Evolutionary conservation across 2,113 vertebrate genomes (phyloP), one percentile per base, ranked within the genome.

Genomic region (Amia ocellicauda): DNA sequence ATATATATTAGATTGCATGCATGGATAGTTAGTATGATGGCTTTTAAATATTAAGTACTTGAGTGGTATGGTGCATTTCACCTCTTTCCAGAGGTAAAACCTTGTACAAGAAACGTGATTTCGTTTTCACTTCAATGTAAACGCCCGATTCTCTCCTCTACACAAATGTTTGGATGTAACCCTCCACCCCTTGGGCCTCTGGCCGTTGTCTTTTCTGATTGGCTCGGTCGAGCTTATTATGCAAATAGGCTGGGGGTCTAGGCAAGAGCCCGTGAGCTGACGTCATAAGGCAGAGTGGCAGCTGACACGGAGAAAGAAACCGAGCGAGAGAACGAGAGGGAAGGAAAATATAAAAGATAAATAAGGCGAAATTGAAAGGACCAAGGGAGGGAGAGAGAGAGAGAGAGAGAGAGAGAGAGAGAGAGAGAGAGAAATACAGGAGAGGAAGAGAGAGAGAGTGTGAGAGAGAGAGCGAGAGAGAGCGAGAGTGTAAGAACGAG

Each of bases 81-180:
- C 31, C 3, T 36, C 11, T 7, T 36, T 7, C 11, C 11, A 10
- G 31, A 36, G 31, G 31, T 36, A 10, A 36, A 4, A 36, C 31
- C 5, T 36, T 36, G 31, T 7, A 36, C 5, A 36, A 36, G 31
- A 7, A 36, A 36, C 11, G 31, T 36, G 11, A 36, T 36, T 36
- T 36, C 1, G 31, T 36, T 36, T 36, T 36, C 11, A 36, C 31
- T 36, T 2, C 31, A 10, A 10, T 36, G 76, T 65, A 69, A 74
- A 74, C 49, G 69, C 74, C 68, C 71, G 74, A 22, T 55, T 69
- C 72, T 73, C 69, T 81, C 56, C 61, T 80, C 72, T 69, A 69
- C 75, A 72, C 78, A 76, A 83, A 81, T 82, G 77, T 83, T 85
- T 83, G 77, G 74, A 62, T 80, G 31, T 82, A 71, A 71, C 60